Base-by-base conservation (phyloP, 30 jellyfish, hydroid and myxozoan genomes). In the Hydractinia echinata region DNA sequence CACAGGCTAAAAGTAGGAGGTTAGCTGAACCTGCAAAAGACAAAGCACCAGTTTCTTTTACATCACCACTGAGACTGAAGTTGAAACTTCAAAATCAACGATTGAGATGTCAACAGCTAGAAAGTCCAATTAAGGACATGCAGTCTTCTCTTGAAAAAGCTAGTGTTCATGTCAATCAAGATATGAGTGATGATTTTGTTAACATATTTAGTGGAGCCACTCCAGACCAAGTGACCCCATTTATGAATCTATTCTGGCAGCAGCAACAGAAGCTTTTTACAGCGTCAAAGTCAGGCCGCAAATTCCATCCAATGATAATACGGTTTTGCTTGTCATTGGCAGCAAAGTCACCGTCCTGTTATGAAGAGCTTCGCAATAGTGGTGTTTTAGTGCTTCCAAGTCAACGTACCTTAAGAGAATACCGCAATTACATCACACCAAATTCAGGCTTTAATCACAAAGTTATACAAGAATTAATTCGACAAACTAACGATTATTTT, bases 231-330 rank as follows among this genome's bases (percentile, higher is more conserved):
- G n/a, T n/a, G n/a, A n/a, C n/a, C n/a, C n/a, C n/a, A n/a, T n/a
- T n/a, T n/a, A n/a, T n/a, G n/a, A n/a, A n/a, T n/a, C n/a, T n/a
- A 76, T 84, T 84, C 61, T 84, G 93, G 93, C 66, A 76, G 55
- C 83, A 84, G 39, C 93, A 84, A 51, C 13, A 76, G 55, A 76
- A 77, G 84, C 48, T 51, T 9, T 76, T 60, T 67, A 1, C 74
- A 0, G 0, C 56, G 5, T 16, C 16, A 13, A 4, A 39, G 21
- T 76, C 79, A 4, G 88, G 84, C 10, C n/a, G 4, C 8, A 67
- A 83, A 53, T 82, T 44, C 61, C 89, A 82, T 60, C 89, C 93
- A 20, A 76, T 76, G n/a, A n/a, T n/a, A n/a, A n/a, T n/a, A n/a
- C n/a, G n/a, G n/a, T n/a, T n/a, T n/a, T n/a, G n/a, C n/a, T 83